Base-by-base conservation (phyloP, 2,113 vertebrate genomes). In the Pandion haliaetus region DNA sequence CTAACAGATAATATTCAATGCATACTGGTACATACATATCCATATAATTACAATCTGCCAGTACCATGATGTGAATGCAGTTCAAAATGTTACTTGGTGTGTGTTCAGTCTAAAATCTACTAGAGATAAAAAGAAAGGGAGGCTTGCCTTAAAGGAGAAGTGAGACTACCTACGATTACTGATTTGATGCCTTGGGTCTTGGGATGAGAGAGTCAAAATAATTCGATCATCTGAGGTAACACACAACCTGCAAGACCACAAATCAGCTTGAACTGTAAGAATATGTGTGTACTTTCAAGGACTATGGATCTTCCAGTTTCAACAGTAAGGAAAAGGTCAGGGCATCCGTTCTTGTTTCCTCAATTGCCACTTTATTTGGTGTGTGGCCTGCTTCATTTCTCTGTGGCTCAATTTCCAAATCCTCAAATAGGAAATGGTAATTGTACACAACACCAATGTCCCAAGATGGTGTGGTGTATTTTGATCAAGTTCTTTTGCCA, bases 91-190 rank as follows among this genome's bases (percentile, higher is more conserved):
- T 96, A 28, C 47, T 80, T 84, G 12, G 6, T 78, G 34, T 81
- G 32, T 70, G 50, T 71, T 93, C n/a, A 91, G 42, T 69, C 83
- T 88, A 92, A 97, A 96, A 91, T 18, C 52, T 77, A 86, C 32
- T 38, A 31, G 61, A 86, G 57, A 44, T 9, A 28, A 2, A 28
- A 62, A 58, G 80, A 85, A 79, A 54, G 7, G 54, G 4, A 69
- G 24, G 31, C 13, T 72, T 95, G 70, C 42, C 20, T 14, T 58
- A 69, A 32, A n/a, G 31, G 90, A 95, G 38, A 85, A 89, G 31
- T 34, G 65, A 91, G 50, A 79, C 26, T 80, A 44, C 81, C 47
- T 62, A 74, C 16, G 52, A 58, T 73, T 73, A 73, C 29, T 42
- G 50, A 85, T 55, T 70, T 34, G 36, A 82, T 62, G 24, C 76